phyloP scores from a whole-genome alignment of 2,113 vertebrate species.

The Prolemur simus region DNA sequence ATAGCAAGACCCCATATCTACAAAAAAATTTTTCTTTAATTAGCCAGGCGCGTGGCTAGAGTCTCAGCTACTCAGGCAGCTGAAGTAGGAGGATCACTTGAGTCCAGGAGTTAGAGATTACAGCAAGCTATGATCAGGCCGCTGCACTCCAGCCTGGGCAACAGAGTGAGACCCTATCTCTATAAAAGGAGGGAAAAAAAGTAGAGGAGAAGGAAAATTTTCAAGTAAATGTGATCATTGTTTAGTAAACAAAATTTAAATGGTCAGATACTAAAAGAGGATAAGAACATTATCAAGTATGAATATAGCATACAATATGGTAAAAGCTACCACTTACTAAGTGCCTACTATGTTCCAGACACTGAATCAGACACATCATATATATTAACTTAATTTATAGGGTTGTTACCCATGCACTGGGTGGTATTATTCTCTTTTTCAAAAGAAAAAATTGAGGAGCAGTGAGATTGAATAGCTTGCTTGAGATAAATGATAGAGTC shows the following conservation, averaged over 20 bases:
- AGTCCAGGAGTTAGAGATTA: no score
- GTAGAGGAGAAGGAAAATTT: background rate
- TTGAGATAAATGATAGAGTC: background rate
- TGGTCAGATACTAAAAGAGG: background rate
- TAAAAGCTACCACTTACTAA: background rate
- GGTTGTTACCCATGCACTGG: background rate
- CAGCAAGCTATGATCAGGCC: no score
- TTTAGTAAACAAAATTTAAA: background rate
- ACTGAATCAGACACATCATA: background rate
- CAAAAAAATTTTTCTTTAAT: no score
- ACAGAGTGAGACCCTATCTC: no score
- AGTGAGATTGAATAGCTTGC: background rate
- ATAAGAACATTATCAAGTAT: background rate
- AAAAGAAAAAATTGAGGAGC: background rate
- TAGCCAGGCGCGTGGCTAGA: no score
- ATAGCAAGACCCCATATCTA: no score
- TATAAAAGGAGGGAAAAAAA: no score
- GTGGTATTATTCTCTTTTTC: background rate
- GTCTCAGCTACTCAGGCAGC: no score
- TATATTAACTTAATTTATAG: background rate
- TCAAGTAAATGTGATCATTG: background rate
- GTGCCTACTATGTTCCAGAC: background rate
- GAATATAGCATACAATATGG: background rate
- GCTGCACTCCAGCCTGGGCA: no score
- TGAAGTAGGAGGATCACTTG: no score